Evolutionary conservation across 2,888 invertebrate genomes (phyloP), one percentile per base, ranked within the genome.

Genomic region (Xestia ashworthii): DNA sequence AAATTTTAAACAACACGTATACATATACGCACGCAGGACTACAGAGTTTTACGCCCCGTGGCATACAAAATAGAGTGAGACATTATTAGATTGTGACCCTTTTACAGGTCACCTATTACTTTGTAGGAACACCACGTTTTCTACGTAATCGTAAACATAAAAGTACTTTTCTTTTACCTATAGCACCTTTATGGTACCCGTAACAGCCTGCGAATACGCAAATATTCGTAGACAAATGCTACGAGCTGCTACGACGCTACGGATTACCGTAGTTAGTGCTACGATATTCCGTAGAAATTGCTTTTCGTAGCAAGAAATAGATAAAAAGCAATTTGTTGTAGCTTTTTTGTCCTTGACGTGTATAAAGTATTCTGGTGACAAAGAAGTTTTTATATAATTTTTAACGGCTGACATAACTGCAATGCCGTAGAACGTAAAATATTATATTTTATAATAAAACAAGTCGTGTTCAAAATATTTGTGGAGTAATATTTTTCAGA

Each of bases 191-290:
- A 71, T 68, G 53, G 25, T 46, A 55, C 67, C 41, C n/a, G 8
- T 44, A 76, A 74, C 19, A 41, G 58, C 12, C 75, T 80, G 65
- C 64, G 53, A 78, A 78, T 25, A 76, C 46, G 69, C 66, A 74
- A 74, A 85, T 58, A 66, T 74, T 87, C 78, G 74, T 79, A 83
- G 79, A 41, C 16, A 62, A 64, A 22, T 66, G 82, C 82, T 85
- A 81, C 85, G 48, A 46, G 74, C 32, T 60, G 66, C 85, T 85
- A 86, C 78, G 72, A 60, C 5, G 74, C 78, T 86, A 86, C 85
- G 82, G 66, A 55, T 81, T 38, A 48, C 12, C 69, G 74, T 75
- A 74, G 60, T 64, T 53, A 60, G 22, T 55, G 85, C 84, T 84
- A 87, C 81, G 78, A 71, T 77, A 74, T 79, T 62, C 6, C 25